Conservation (phyloP, 2,797 vertebrate species). For the Pipistrellus kuhlii region DNA sequence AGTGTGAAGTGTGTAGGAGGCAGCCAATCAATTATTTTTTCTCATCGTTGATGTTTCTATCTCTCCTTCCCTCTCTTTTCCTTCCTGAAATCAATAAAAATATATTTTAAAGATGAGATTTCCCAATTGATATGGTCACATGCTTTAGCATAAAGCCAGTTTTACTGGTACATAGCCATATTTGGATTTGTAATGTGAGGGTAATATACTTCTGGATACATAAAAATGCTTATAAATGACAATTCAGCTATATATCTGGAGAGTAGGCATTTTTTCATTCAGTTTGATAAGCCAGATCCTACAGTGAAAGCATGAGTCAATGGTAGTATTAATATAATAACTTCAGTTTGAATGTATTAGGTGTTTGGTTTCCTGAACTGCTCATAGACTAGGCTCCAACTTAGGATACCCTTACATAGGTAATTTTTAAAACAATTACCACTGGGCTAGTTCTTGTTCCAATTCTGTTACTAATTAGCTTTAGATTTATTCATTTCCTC, state of each 20-base stretch:
- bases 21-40: too few species aligned
- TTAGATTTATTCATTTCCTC: conserved; percentile 38
- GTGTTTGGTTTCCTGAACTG: conserved; percentile 11
- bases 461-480: conserved; percentile 17
- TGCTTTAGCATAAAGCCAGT: conserved; percentile 30
- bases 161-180: neutral
- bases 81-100: too few species aligned
- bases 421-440: neutral
- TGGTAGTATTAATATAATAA: too few species aligned
- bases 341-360: neutral
- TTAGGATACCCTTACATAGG: neutral
- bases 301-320: neutral
- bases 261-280: neutral
- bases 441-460: neutral
- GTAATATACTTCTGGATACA: neutral
- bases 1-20: too few species aligned
- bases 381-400: neutral
- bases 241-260: neutral
- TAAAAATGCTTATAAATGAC: neutral
- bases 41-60: too few species aligned
- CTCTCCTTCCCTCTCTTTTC: too few species aligned
- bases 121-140: too few species aligned
- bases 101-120: too few species aligned
- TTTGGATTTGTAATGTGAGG: neutral
- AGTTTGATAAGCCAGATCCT: neutral